Base-by-base conservation (phyloP, 2,797 vertebrate species). In the Toxotes lorentzi region DNA sequence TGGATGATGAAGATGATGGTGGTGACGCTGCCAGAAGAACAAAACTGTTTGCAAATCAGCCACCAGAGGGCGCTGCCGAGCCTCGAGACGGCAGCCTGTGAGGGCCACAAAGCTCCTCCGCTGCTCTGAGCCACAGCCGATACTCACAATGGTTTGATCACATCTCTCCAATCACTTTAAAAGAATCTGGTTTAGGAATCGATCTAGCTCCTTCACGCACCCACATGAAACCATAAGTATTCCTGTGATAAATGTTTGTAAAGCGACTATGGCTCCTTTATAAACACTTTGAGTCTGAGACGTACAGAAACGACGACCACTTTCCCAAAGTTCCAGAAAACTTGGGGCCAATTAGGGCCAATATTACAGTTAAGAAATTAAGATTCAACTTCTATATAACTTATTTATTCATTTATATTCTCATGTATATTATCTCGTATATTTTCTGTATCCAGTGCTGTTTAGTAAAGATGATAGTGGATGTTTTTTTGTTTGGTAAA, bases 61-160 rank as follows among this genome's bases (percentile, higher is more conserved):
- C 91, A 91, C 60, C 62, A 78, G 87, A 70, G 83, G 89, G 84
- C 60, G 47, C 62, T 12, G 70, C 38, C 1, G 69, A 50, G 65
- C 73, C 73, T 59, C 3, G 1, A 24, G 62, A 82, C 64, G 38
- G 74, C 68, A 11, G 5, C 75, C 72, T 17, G 76, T 1, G n/a
- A 70, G 71, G 77, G 43, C 50, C 69, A 54, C 8, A 58, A 61
- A 58, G 57, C 67, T 34, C 59, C 51, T 11, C 34, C 7, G 1
- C 10, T n/a, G 51, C 0, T 54, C 54, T 4, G 21, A 58, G 13
- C n/a, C 35, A 27, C 54, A 43, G 19, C 43, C 5, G 50, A 58
- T 16, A 5, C 23, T 5, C 21, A n/a, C 2, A 4, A 19, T 30
- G n/a, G 11, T 27, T 43, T 2, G 54, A 47, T 56, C 56, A 27